phyloP scores from a whole-genome alignment of 2,888 invertebrate species.

The Chrysodeixis includens region DNA sequence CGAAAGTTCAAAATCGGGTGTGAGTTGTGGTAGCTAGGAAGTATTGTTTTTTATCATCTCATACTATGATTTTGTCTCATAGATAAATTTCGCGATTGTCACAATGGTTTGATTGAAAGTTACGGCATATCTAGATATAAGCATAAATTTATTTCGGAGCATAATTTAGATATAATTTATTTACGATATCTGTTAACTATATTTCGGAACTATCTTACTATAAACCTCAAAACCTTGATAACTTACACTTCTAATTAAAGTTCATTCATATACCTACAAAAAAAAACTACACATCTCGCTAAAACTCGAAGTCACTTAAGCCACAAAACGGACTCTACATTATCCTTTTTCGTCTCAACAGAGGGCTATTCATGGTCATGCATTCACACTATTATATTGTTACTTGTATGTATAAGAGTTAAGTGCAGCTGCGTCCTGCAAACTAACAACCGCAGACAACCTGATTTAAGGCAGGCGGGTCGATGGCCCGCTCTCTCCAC shows the following conservation, averaged over 20 bases:
- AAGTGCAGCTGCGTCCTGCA: slow-evolving; percentile 66
- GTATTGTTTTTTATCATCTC: slow-evolving; percentile 50
- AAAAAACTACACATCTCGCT: not conserved
- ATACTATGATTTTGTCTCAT: slow-evolving; percentile 10
- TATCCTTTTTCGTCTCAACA: slow-evolving; percentile 33
- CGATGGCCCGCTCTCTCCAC: slow-evolving; percentile 67
- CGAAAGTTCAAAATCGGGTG: slow-evolving; percentile 25
- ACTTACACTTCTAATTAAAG: not conserved
- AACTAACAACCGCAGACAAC: slow-evolving; percentile 77
- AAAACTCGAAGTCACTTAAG: slow-evolving; percentile 13
- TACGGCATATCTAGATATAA: not conserved
- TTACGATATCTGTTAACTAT: not conserved
- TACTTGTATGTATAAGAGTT: slow-evolving; percentile 28
- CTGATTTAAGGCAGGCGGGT: slow-evolving; percentile 81
- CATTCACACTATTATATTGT: slow-evolving; percentile 47
- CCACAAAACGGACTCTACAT: slow-evolving; percentile 26
- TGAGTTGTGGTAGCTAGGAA: slow-evolving; percentile 22
- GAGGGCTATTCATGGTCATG: slow-evolving; percentile 28
- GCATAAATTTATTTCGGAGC: not conserved
- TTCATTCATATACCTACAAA: not conserved
- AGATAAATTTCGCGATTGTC: slow-evolving; percentile 43
- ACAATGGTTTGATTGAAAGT: slow-evolving; percentile 44
- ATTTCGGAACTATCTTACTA: not conserved
- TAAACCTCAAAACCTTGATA: no score
- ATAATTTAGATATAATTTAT: not conserved